Base-by-base conservation (phyloP, 1,140 invertebrate genomes). In the Zaprionus tsacasi region DNA sequence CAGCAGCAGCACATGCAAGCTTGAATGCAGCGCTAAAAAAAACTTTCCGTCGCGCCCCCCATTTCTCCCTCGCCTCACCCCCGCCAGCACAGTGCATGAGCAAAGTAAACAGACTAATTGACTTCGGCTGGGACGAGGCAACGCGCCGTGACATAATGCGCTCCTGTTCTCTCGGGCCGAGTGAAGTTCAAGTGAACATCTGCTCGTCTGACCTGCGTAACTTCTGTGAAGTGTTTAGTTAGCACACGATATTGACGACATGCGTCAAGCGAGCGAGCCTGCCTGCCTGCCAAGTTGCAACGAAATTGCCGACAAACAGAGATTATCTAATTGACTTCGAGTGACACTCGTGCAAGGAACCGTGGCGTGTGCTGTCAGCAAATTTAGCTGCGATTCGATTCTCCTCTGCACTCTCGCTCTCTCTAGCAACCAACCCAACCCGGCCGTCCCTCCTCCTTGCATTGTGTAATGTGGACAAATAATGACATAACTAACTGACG, bases 391-490 rank as follows among this genome's bases (percentile, higher is more conserved):
- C 13, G 3, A 33, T 13, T 55, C 7, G 21, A 27, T 13, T 25
- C 27, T 27, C 11, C 38, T 60, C n/a, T 30, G 2, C 8, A 25
- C 57, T 60, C 11, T 25, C 10, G 8, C 30, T n/a, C n/a, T 1
- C 54, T 17, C 15, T n/a, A n/a, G n/a, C n/a, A n/a, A n/a, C n/a
- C n/a, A n/a, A n/a, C n/a, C n/a, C n/a, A n/a, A n/a, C n/a, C n/a
- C n/a, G n/a, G 21, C 35, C 3, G 7, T 3, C n/a, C 17, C 30
- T 40, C 35, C 75, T 65, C 21, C 45, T 70, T 79, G 64, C 65
- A 64, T 70, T 85, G 40, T 78, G 78, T 70, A 73, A 86, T 71
- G 64, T 67, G 65, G 54, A 45, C 75, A 69, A 79, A 76, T 55
- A 76, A 68, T 27, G 48, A 63, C 43, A 10, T 52, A 33, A 38